Conservation (phyloP, 2,797 vertebrate genomes). For the Danio kyathit region DNA sequence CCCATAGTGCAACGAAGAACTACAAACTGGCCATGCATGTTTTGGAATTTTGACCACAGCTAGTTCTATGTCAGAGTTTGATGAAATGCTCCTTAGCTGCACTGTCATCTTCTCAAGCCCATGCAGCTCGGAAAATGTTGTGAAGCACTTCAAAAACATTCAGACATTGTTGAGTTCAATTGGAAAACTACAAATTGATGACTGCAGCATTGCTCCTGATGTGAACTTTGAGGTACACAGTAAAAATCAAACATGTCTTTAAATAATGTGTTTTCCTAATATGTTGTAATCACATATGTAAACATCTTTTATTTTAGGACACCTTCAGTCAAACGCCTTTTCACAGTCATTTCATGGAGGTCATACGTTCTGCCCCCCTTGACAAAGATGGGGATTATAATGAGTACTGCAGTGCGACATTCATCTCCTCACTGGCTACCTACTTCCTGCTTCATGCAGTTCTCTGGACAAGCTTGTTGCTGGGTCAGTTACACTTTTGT, state of each 20-base stretch:
- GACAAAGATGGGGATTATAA: slow-evolving; percentile 18
- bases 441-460: slow-evolving; percentile 27
- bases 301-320: slow-evolving; percentile 8
- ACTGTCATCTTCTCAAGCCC: slow-evolving; percentile 31
- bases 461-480: slow-evolving; percentile 33
- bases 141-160: slow-evolving; percentile 39
- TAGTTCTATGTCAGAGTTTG: slow-evolving; percentile 5
- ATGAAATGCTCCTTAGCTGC: slow-evolving; percentile 44
- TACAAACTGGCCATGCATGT: slow-evolving; percentile 45
- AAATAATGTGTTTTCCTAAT: neutral
- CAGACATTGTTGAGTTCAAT: slow-evolving; percentile 10
- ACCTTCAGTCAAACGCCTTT: slow-evolving; percentile 22
- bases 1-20: slow-evolving; percentile 20
- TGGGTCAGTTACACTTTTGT: slow-evolving; percentile 18
- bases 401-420: slow-evolving; percentile 18
- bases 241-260: neutral
- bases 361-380: slow-evolving; percentile 3
- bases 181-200: slow-evolving; percentile 10
- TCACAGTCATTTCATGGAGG: neutral
- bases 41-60: slow-evolving; percentile 39
- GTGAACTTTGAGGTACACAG: slow-evolving; percentile 24
- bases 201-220: slow-evolving; percentile 21
- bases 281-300: neutral
- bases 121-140: slow-evolving; percentile 26
- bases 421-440: neutral